These are phyloP conservation scores for Cervus canadensis DNA, from an alignment of 2,113 vertebrate genomes.

Conservation along the genomic window DNA sequence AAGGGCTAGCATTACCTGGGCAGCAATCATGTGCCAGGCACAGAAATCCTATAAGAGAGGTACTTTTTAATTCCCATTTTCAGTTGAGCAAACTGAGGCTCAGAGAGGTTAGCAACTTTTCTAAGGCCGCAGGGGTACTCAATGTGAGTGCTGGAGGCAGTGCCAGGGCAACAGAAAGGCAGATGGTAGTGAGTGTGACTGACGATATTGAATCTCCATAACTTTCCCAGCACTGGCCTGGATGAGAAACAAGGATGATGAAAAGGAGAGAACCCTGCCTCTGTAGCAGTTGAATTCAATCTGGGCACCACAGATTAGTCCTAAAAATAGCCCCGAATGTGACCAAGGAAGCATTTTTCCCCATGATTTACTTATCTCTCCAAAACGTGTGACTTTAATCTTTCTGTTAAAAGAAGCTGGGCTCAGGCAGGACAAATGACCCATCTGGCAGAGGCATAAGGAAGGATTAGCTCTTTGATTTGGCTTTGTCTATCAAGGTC, in stretches of 20 bases:
- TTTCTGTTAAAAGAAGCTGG: constrained; percentile 50
- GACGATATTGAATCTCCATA: neutral
- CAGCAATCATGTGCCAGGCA: neutral
- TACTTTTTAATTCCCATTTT: neutral
- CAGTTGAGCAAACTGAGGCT: neutral
- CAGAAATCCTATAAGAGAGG: neutral
- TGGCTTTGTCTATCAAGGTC: constrained; percentile 48
- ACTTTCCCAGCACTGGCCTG: neutral
- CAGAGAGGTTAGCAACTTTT: neutral
- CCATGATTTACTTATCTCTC: constrained; percentile 62
- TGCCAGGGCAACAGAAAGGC: neutral
- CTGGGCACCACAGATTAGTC: neutral
- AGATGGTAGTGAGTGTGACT: neutral
- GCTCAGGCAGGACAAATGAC: constrained; percentile 55
- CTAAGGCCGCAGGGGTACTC: neutral
- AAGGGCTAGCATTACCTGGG: neutral
- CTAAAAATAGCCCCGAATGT: constrained; percentile 66
- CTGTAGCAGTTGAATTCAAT: constrained; percentile 14
- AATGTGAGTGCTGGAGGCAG: neutral
- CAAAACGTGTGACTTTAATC: constrained; percentile 61
- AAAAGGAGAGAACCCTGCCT: neutral
- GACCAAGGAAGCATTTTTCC: neutral
- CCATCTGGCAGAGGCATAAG: constrained; percentile 42
- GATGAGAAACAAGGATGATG: neutral
- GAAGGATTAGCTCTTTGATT: constrained; percentile 67